Evolutionary conservation across 2,113 vertebrate species (phyloP).

Genomic region (Petrocephalus microphthalmus): DNA sequence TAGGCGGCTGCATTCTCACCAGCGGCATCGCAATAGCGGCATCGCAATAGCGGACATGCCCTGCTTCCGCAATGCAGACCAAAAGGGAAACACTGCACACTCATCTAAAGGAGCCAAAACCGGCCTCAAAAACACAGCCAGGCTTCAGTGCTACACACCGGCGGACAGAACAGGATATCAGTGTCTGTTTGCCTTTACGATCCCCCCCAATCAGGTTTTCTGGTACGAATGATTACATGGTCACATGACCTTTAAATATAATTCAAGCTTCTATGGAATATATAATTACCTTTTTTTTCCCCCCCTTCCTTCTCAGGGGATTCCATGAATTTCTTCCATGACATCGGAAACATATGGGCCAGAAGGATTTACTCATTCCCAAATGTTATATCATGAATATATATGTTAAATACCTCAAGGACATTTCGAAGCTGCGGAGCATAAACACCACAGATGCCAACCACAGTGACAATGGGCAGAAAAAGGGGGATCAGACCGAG

Average conservation of each 20-base stretch:
- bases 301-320: too few species aligned
- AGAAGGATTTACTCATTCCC: background rate
- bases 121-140: background rate
- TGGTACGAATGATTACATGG: too few species aligned
- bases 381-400: background rate
- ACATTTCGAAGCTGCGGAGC: too few species aligned
- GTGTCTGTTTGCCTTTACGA: background rate
- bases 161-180: background rate
- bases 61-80: background rate
- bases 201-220: too few species aligned
- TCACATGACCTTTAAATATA: background rate
- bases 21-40: background rate
- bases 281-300: background rate
- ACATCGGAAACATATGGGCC: background rate
- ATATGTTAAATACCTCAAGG: background rate
- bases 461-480: constrained; percentile 24
- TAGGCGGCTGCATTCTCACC: background rate
- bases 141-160: background rate
- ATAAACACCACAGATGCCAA: too few species aligned
- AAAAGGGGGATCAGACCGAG: background rate
- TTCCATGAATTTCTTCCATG: background rate
- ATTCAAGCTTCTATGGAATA: background rate
- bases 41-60: background rate
- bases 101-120: background rate
- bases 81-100: background rate